phyloP scores from a whole-genome alignment of 2,797 vertebrate species.

The Leptoclinus maculatus region DNA sequence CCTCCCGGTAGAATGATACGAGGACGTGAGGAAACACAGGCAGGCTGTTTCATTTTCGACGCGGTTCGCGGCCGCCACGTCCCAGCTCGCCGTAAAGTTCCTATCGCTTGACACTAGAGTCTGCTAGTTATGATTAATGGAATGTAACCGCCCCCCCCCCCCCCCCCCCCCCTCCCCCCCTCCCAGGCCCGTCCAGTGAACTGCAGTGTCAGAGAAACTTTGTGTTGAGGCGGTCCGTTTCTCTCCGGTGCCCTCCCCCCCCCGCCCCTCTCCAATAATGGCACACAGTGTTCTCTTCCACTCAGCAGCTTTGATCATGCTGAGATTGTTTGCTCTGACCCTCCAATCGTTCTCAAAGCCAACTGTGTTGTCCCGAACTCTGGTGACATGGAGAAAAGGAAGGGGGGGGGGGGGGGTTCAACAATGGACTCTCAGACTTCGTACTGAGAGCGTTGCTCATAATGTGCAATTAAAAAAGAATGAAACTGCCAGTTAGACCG shows the following conservation, averaged over 20 bases:
- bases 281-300: slow-evolving; percentile 70
- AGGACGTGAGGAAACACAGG: slow-evolving; percentile 12
- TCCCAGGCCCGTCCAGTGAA: slow-evolving; percentile 41
- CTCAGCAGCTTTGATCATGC: slow-evolving; percentile 77
- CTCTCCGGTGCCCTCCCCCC: slow-evolving; percentile 45
- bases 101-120: slow-evolving; percentile 32
- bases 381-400: slow-evolving; percentile 49
- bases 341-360: slow-evolving; percentile 59
- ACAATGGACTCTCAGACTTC: slow-evolving; percentile 49
- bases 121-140: slow-evolving; percentile 67
- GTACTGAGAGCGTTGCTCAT: slow-evolving; percentile 54
- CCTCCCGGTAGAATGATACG: slow-evolving; percentile 22
- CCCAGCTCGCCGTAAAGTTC: not conserved
- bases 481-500: slow-evolving; percentile 61
- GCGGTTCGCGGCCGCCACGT: not conserved
- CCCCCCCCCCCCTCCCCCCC: not conserved
- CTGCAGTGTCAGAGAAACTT: slow-evolving; percentile 65
- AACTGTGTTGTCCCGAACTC: slow-evolving; percentile 63
- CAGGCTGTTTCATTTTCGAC: slow-evolving; percentile 27
- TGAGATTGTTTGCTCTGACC: slow-evolving; percentile 72
- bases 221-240: slow-evolving; percentile 65
- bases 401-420: slow-evolving; percentile 34
- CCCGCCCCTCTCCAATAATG: slow-evolving; percentile 50
- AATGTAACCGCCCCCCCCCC: slow-evolving; percentile 34
- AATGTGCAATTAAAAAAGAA: slow-evolving; percentile 63